Evolutionary conservation across 1,140 invertebrate species (phyloP).

Genomic region (Magallana gigas): DNA sequence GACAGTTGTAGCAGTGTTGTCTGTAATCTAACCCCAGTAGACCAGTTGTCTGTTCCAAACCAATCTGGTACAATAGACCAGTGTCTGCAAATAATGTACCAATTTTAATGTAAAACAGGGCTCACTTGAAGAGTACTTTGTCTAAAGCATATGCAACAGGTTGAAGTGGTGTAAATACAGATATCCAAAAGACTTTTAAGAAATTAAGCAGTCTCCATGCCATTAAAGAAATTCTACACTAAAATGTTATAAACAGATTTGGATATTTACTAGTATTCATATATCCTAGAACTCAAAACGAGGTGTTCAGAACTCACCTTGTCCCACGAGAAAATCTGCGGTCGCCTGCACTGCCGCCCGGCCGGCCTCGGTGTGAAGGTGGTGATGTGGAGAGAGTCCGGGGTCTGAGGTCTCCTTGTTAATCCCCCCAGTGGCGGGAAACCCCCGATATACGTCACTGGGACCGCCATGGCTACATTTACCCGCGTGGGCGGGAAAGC

Average conservation of each 20-base stretch:
- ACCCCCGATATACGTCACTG: not conserved
- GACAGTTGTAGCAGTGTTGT: constrained; percentile 42
- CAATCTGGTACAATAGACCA: not conserved
- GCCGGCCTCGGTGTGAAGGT: constrained; percentile 45
- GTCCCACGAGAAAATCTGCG: constrained; percentile 38
- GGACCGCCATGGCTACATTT: constrained; percentile 58
- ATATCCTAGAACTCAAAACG: too few relatives aligned
- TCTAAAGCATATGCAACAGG: too few relatives aligned
- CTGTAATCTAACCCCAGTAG: constrained; percentile 1
- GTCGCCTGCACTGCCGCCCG: constrained; percentile 54
- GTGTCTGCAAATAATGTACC: not conserved
- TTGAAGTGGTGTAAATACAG: too few relatives aligned
- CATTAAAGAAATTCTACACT: not conserved
- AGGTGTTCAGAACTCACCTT: constrained; percentile 11
- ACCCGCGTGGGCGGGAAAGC: constrained; percentile 14
- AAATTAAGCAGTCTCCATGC: not conserved
- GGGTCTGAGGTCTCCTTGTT: constrained; percentile 54
- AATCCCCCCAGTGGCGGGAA: constrained; percentile 50
- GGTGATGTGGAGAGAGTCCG: constrained; percentile 51
- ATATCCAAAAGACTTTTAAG: too few relatives aligned
- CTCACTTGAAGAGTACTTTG: too few relatives aligned
- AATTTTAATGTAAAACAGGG: too few relatives aligned
- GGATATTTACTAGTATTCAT: too few relatives aligned
- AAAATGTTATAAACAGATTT: too few relatives aligned
- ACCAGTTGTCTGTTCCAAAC: not conserved